These are phyloP conservation scores for Procambarus clarkii DNA, from an alignment of 1,140 invertebrate species.

Conservation along the genomic window DNA sequence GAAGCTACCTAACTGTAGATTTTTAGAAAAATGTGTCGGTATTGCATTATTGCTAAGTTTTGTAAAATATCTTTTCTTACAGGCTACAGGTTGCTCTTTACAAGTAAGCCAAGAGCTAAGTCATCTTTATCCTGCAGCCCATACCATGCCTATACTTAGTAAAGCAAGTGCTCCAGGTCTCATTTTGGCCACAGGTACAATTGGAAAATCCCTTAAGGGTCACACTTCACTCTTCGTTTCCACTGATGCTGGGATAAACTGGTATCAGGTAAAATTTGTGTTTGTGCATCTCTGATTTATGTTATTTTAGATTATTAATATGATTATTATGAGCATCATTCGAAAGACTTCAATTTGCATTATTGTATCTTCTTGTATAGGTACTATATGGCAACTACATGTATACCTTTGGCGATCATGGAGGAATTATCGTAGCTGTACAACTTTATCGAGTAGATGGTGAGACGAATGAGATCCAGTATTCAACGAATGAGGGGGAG, in stretches of 20 bases:
- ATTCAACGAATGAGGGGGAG: conserved; percentile 91
- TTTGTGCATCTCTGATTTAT: too few species aligned
- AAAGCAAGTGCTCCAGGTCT: conserved; percentile 91
- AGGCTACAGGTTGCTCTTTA: conserved; percentile 84
- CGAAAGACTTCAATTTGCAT: too few species aligned
- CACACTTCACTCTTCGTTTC: conserved; percentile 89
- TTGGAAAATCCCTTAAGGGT: conserved; percentile 87
- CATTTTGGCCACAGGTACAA: conserved; percentile 88
- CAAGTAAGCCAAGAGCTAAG: conserved; percentile 91
- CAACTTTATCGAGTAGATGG: conserved; percentile 83
- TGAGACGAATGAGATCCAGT: conserved; percentile 86
- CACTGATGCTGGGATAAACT: conserved; percentile 88
- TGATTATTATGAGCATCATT: neutral
- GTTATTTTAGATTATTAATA: conserved; percentile 7
- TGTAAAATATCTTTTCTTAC: neutral
- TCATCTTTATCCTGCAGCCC: conserved; percentile 86
- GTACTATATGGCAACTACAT: conserved; percentile 88
- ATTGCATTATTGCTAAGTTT: too few species aligned
- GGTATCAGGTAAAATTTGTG: conserved; percentile 82
- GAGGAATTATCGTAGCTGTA: conserved; percentile 89
- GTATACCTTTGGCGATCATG: conserved; percentile 94
- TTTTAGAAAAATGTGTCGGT: too few species aligned
- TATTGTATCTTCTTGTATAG: conserved; percentile 74
- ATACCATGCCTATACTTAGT: conserved; percentile 88
- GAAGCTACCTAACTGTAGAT: too few species aligned